Percentiles rank a stretch among this genome's conserved stretches.
These are phyloP conservation scores for Polymixis flavicincta DNA, from an alignment of 2,888 invertebrate genomes.

Conservation along the genomic window DNA sequence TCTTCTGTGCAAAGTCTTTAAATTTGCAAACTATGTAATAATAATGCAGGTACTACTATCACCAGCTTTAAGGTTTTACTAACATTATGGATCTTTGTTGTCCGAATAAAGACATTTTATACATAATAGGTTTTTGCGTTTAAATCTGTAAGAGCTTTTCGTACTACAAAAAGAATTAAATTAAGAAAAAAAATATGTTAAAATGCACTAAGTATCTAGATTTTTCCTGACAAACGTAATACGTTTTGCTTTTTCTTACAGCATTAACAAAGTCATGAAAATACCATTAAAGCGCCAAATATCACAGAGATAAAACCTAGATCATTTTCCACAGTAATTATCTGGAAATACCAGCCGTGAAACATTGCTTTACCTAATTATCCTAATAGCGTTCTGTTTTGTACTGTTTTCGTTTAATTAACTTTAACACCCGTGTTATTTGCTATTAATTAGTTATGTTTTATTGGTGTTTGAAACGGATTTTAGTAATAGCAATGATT, in stretches of 20 bases:
- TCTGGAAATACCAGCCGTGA: conserved; percentile 20
- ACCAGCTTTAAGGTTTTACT: no score
- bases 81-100: no score
- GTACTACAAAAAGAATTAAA: background rate
- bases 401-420: conserved; percentile 34
- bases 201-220: background rate
- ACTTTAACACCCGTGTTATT: conserved; percentile 12
- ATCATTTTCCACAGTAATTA: conserved; percentile 35
- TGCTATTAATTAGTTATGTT: conserved; percentile 17
- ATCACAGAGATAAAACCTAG: background rate
- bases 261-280: conserved; percentile 21
- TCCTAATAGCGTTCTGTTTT: conserved; percentile 21
- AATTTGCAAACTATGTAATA: no score
- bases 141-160: background rate
- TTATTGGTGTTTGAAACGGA: background rate
- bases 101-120: no score
- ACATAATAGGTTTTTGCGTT: background rate
- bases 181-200: no score
- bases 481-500: background rate
- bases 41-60: no score
- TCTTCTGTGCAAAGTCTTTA: no score
- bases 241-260: conserved; percentile 9
- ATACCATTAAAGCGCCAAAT: conserved; percentile 10
- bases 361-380: conserved; percentile 38
- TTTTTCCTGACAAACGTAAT: background rate